Evolutionary conservation across 2,888 invertebrate genomes (phyloP), one percentile per base, ranked within the genome.

Genomic region (Pollenia griseotomentosa): DNA sequence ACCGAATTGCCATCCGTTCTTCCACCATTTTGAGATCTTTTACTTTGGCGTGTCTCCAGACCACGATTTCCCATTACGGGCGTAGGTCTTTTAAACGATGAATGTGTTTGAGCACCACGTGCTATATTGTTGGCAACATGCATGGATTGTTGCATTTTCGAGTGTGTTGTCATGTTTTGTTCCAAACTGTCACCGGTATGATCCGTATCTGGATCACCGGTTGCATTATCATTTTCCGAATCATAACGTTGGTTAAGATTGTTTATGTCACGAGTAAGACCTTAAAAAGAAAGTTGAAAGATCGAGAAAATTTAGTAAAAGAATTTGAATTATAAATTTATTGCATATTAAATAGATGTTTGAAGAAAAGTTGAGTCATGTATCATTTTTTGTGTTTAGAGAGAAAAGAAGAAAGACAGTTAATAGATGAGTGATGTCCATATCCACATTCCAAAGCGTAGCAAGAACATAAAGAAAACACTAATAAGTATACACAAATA

Each of bases 191-290:
- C 93, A 90, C 94, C 96, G 91, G 97, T 96, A 5, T 96, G 96
- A 93, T 97, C 97, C 7, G 96, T 96, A 92, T 97, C 97, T 65
- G 96, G 96, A 79, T 95, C 95, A 4, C 92, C 94, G 92, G 91
- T 88, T 57, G 96, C 96, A 63, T 95, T 95, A 55, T 93, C 95
- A 93, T 92, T 93, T 88, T 93, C 93, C 7, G 93, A 93, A 80
- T 93, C 93, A 83, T 93, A 93, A 53, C 95, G 94, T 88, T 91
- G 93, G 46, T 92, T 91, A 86, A 93, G 90, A 82, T 90, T 92
- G 66, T 92, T 92, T 40, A 94, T 93, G 85, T 93, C 93, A 53
- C 94, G 91, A 12, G 93, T 91, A 48, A 93, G 90, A 89, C 94
- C 93, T 93, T 85, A 59, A 85, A 65, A 9, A 48, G 40, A 14